Base-by-base conservation (phyloP, 2,113 vertebrate genomes). In the Capreolus pygargus region DNA sequence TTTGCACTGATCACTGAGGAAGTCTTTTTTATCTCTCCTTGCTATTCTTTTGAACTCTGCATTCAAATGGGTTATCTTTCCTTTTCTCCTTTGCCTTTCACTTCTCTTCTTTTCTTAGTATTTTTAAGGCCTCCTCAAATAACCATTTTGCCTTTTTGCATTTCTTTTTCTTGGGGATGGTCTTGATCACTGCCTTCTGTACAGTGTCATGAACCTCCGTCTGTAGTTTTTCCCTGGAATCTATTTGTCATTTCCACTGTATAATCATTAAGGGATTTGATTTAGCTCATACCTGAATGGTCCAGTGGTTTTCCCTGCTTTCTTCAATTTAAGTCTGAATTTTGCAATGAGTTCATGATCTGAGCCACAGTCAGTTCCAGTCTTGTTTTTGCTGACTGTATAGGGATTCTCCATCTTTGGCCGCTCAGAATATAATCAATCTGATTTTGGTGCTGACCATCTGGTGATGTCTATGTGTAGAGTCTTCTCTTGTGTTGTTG, bases 291-390 rank as follows among this genome's bases (percentile, higher is more conserved):
- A 21, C 33, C 17, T 67, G 17, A 36, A 67, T 21, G 17, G 17
- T 36, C 64, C 16, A 36, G 17, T 36, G 33, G 8, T 70, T 70
- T 70, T 21, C 64, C 64, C n/a, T 70, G 21, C 17, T 70, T 36
- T 21, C 17, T 70, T 70, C 64, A 70, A 21, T 70, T 70, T 70
- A 70, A 67, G 16, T 67, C 64, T 67, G 17, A 67, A 36, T 21
- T 67, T 67, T 10, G 4, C 33, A 67, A 21, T 70, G 16, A 36
- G n/a, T 70, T 70, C 17, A 70, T 67, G 4, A 19, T 67, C 16
- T 67, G 16, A 67, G 64, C 16, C 64, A 67, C 33, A 67, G 17
- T 67, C 33, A 67, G 4, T 19, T 67, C 16, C 0, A 0, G 17
- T 67, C 33, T 36, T 67, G 64, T 2, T 67, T 67, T 67, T 36